These are phyloP conservation scores for Battus philenor DNA, from an alignment of 1,140 invertebrate genomes.

Conservation along the genomic window DNA sequence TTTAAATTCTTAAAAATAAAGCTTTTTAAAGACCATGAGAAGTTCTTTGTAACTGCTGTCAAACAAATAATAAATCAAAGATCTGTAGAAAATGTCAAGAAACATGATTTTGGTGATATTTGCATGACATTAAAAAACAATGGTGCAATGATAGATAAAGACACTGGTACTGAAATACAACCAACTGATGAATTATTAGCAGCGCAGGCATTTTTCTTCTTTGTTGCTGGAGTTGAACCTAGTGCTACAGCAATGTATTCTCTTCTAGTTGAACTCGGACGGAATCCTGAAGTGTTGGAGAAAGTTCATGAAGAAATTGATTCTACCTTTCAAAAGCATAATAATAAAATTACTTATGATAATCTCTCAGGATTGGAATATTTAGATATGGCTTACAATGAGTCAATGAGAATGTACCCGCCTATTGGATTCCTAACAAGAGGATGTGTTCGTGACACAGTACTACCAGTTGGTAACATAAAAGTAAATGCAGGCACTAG, in stretches of 20 bases:
- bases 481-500: conserved; percentile 14
- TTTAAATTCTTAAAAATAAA: conserved; percentile 23
- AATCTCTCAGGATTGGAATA: conserved; percentile 54
- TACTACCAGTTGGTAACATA: conserved; percentile 17
- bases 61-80: conserved; percentile 33
- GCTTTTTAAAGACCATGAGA: conserved; percentile 31
- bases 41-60: conserved; percentile 37
- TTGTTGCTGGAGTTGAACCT: conserved; percentile 10
- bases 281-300: conserved; percentile 42
- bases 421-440: conserved; percentile 57
- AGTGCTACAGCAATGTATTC: not conserved
- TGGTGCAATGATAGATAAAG: conserved; percentile 27
- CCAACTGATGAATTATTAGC: conserved; percentile 13
- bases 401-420: conserved; percentile 69
- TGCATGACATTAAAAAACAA: conserved; percentile 35
- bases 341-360: conserved; percentile 59
- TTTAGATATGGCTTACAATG: conserved; percentile 61
- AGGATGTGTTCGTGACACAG: conserved; percentile 30
- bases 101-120: conserved; percentile 41
- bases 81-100: conserved; percentile 26
- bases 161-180: conserved; percentile 25
- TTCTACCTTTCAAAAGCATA: conserved; percentile 30
- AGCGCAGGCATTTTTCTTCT: conserved; percentile 14
- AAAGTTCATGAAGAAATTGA: conserved; percentile 61
- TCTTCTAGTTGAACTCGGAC: conserved; percentile 1